Evolutionary conservation across 2,113 vertebrate species (phyloP).

Genomic region (Coptodon bakossiorum): DNA sequence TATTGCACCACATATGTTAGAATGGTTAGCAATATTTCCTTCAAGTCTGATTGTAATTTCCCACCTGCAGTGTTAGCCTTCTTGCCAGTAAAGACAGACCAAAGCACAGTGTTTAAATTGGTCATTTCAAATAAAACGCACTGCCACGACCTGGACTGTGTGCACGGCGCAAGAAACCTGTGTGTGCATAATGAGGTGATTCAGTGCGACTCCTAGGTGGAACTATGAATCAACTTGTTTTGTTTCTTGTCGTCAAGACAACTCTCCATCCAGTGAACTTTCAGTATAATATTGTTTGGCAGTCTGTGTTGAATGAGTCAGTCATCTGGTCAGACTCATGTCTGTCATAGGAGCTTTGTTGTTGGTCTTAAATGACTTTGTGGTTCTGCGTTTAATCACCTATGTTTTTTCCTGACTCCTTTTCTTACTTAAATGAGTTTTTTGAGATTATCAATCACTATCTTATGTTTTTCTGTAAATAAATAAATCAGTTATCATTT

Average conservation of each 20-base stretch:
- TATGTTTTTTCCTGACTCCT: not conserved
- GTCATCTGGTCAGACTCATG: not conserved
- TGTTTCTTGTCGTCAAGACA: constrained; percentile 34
- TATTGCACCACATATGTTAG: not conserved
- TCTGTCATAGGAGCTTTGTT: not conserved
- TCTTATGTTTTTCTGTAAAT: not conserved
- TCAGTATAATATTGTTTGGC: not conserved
- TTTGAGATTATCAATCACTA: not conserved
- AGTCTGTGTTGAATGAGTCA: constrained; percentile 4
- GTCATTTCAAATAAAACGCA: not conserved
- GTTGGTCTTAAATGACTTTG: not conserved
- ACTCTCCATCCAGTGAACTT: not conserved
- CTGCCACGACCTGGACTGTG: not conserved
- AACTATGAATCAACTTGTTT: constrained; percentile 22
- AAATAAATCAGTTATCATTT: not conserved
- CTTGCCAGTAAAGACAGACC: not conserved
- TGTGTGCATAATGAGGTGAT: not conserved
- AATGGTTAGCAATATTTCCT: not conserved
- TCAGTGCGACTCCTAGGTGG: constrained; percentile 13
- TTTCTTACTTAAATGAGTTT: not conserved
- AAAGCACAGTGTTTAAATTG: not conserved
- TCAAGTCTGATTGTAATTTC: not conserved
- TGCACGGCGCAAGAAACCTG: not conserved
- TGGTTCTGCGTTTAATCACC: not conserved
- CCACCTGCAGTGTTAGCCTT: not conserved